Evolutionary conservation across 2,113 vertebrate genomes (phyloP).

Genomic region (Tychaedon coryphoeus): DNA sequence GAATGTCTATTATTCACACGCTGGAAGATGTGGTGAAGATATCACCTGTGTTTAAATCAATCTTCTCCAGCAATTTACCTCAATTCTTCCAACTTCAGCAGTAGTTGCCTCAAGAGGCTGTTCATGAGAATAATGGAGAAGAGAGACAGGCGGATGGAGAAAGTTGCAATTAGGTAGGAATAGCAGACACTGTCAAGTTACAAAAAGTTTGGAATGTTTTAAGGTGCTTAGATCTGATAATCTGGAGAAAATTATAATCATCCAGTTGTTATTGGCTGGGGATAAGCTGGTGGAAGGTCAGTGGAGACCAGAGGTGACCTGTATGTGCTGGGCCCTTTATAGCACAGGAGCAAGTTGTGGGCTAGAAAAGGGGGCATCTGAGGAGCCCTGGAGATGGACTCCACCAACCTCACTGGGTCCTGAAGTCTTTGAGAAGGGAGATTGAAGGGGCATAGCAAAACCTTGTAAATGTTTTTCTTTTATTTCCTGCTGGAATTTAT

Average conservation of each 20-base stretch:
- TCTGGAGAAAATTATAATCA: neutral
- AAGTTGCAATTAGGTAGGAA: neutral
- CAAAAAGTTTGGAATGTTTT: neutral
- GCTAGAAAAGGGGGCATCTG: neutral
- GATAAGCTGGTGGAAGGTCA: neutral
- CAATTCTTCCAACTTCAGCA: neutral
- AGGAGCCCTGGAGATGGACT: neutral
- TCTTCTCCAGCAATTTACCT: neutral
- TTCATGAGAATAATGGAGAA: neutral
- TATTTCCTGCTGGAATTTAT: neutral
- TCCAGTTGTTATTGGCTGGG: neutral
- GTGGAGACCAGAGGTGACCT: neutral
- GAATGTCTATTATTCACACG: neutral
- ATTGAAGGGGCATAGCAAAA: neutral
- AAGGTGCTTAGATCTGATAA: neutral
- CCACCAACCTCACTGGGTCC: no score
- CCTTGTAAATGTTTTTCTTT: neutral
- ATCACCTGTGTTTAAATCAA: neutral
- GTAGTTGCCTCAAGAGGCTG: neutral
- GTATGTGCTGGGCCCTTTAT: no score
- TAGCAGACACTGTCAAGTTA: neutral
- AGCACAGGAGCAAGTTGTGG: neutral
- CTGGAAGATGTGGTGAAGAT: neutral
- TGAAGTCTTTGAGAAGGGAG: neutral
- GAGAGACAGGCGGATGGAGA: neutral